These are phyloP conservation scores for Lytechinus variegatus DNA, from an alignment of 35 echinoderm and acorn worm genomes.

Conservation along the genomic window DNA sequence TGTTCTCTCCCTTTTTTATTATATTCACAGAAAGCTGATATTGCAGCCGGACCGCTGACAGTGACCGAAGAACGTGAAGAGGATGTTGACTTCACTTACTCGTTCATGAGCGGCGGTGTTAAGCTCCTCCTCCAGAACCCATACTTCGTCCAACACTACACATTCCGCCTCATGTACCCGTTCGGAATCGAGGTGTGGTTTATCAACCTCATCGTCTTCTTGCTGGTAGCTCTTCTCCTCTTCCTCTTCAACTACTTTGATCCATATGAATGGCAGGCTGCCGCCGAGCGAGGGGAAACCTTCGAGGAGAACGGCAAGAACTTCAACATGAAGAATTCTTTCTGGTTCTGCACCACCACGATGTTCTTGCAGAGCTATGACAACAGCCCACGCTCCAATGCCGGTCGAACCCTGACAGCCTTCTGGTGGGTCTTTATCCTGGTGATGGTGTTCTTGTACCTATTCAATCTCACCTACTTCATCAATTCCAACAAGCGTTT, in stretches of 20 bases:
- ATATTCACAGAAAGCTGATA: constrained; percentile 89
- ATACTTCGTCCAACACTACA: constrained; percentile 73
- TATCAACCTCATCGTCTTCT: constrained; percentile 82
- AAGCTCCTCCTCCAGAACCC: constrained; percentile 91
- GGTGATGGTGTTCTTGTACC: constrained; percentile 94
- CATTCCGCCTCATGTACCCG: constrained; percentile 87
- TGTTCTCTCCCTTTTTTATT: neutral
- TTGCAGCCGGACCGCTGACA: constrained; percentile 90
- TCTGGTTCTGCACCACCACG: constrained; percentile 90
- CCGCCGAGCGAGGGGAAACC: constrained; percentile 78
- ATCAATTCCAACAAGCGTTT: constrained; percentile 86
- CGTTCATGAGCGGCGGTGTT: constrained; percentile 91
- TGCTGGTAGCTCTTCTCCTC: constrained; percentile 72
- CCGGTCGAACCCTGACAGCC: constrained; percentile 73
- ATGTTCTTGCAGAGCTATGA: constrained; percentile 95
- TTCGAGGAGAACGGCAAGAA: constrained; percentile 83
- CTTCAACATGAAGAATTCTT: constrained; percentile 91
- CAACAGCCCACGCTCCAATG: constrained; percentile 82
- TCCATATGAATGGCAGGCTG: constrained; percentile 92
- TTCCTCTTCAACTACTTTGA: constrained; percentile 85
- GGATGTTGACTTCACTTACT: constrained; percentile 90
- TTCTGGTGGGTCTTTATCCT: constrained; percentile 98
- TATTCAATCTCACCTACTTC: constrained; percentile 88
- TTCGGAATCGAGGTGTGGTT: constrained; percentile 96
- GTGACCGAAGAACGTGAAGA: constrained; percentile 80